A percentile compares a stretch with the other conserved stretches of the same genome.
These are phyloP conservation scores for Abrostola triplasia DNA, from an alignment of 2,888 invertebrate species.

Conservation along the genomic window DNA sequence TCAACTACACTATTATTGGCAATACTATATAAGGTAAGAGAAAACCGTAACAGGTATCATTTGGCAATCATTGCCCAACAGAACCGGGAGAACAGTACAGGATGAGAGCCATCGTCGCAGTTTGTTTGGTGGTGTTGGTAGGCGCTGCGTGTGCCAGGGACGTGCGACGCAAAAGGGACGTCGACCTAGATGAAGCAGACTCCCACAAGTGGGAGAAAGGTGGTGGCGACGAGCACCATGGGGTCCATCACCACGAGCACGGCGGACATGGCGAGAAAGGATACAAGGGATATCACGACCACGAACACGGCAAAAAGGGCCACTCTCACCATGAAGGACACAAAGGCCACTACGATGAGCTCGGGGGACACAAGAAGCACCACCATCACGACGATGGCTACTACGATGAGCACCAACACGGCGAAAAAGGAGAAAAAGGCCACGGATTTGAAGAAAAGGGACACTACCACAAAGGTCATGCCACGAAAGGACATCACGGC, in stretches of 20 bases:
- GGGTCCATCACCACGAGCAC: conserved; percentile 89
- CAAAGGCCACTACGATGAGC: conserved; percentile 88
- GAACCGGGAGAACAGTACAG: conserved; percentile 69
- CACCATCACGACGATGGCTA: conserved; percentile 91
- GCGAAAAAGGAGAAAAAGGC: conserved; percentile 90
- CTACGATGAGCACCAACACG: conserved; percentile 89
- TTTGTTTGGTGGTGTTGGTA: conserved; percentile 80
- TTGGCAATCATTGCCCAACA: conserved; percentile 82
- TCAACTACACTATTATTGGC: conserved; percentile 75
- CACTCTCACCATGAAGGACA: conserved; percentile 91
- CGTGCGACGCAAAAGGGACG: conserved; percentile 80
- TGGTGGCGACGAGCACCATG: conserved; percentile 89
- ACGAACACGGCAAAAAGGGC: conserved; percentile 91
- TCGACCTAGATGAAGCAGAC: conserved; percentile 86
- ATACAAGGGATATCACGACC: conserved; percentile 90
- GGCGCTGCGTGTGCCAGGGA: conserved; percentile 83
- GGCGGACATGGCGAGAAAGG: conserved; percentile 91
- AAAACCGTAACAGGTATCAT: conserved; percentile 83
- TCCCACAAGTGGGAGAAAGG: conserved; percentile 86
- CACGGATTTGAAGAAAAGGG: conserved; percentile 88
- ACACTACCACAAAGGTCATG: conserved; percentile 94
- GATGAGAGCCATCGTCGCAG: conserved; percentile 73
- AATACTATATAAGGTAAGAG: conserved; percentile 85
- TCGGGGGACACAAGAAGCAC: conserved; percentile 89
- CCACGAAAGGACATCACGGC: conserved; percentile 95